A percentile compares a stretch with the other conserved stretches of the same genome.
phyloP scores from a whole-genome alignment of 2,797 vertebrate genomes.

The Acrocephalus scirpaceus region DNA sequence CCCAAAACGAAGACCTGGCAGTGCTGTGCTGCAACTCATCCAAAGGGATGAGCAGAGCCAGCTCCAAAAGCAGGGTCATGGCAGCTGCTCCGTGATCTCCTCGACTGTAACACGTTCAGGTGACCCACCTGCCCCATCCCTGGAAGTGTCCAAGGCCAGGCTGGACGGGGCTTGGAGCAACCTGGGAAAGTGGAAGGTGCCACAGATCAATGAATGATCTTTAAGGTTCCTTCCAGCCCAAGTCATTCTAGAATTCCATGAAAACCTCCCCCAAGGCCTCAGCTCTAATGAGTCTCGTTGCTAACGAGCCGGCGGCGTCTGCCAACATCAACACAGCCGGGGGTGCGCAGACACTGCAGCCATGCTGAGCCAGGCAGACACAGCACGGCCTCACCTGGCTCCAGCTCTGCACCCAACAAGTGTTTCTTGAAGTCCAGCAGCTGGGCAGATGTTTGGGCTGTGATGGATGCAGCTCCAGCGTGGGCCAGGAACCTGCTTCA shows the following conservation, averaged over 20 bases:
- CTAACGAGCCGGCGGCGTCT: rapidly evolving
- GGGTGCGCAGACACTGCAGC: not conserved
- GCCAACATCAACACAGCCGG: rapidly evolving
- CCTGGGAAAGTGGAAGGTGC: not conserved
- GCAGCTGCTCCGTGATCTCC: not conserved
- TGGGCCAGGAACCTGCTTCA: not conserved
- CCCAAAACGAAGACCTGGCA: not conserved
- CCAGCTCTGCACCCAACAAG: not conserved
- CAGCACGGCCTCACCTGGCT: not conserved
- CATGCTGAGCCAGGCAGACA: not conserved
- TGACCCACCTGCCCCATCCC: not conserved
- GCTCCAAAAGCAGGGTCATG: not conserved
- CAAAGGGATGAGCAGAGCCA: not conserved
- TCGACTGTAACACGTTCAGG: rapidly evolving
- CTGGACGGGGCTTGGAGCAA: rapidly evolving
- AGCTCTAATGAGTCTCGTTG: not conserved
- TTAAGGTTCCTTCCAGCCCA: not conserved
- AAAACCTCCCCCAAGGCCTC: not conserved
- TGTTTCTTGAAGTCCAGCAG: not conserved
- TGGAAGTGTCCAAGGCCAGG: not conserved
- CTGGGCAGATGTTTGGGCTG: not conserved
- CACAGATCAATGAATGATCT: not conserved
- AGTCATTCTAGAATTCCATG: not conserved
- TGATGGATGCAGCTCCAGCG: not conserved
- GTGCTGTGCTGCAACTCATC: not conserved